Base-by-base conservation (phyloP, 2,888 invertebrate species). In the Sisyra terminalis region DNA sequence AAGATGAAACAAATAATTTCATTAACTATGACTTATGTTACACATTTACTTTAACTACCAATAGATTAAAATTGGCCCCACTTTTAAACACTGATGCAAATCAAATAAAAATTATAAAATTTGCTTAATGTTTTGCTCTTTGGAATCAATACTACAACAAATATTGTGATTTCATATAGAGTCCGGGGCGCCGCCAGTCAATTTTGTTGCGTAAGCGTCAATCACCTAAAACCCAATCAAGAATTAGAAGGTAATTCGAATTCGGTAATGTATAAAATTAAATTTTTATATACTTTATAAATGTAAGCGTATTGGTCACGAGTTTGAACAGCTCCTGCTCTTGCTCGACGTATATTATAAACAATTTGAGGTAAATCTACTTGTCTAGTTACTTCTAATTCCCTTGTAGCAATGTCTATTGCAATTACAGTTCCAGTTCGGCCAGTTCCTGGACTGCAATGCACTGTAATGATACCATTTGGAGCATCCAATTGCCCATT, bases 231-330 rank as follows among this genome's bases (percentile, higher is more conserved):
- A 72, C 47, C 48, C 50, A 55, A 51, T 10, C 4, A 32, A 10
- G 34, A 10, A 35, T 31, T 17, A n/a, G 2, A 34, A 42, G 34
- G 9, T 29, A 29, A 16, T 40, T 35, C 11, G 24, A n/a, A n/a
- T n/a, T n/a, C n/a, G n/a, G n/a, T n/a, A n/a, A n/a, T n/a, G n/a
- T 30, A 46, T 17, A 31, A 13, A 18, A 13, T 17, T 29, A 40
- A 9, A 13, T 7, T 16, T 34, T 42, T 7, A 43, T 49, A 50
- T 57, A 87, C 92, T 78, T 86, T 84, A 61, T 93, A 92, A 49
- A 93, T 79, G 65, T 90, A 88, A 55, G 78, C 75, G 63, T 93
- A 93, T 65, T 93, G 93, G 55, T 92, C 88, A 55, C 81, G 77
- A 46, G 90, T 92, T 61, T 89, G 81, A 16, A 93, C 86, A 46